Evolutionary conservation across 1,140 invertebrate species (phyloP).

Genomic region (Homalodisca vitripennis): DNA sequence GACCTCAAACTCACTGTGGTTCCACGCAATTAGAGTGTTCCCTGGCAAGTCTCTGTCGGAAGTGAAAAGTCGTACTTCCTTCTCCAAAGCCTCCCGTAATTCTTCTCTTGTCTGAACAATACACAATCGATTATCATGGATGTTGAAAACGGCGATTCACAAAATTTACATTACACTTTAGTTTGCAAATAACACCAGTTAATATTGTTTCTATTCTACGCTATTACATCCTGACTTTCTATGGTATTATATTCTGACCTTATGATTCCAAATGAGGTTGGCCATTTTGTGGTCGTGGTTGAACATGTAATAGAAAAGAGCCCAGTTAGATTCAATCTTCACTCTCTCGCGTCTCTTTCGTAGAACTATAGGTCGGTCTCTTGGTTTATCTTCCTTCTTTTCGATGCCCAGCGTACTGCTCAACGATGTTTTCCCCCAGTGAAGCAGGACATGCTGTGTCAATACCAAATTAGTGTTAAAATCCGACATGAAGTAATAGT

Average conservation of each 20-base stretch:
- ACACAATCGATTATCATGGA: too few relatives aligned
- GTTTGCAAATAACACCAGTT: too few relatives aligned
- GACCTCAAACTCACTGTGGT: constrained; percentile 96
- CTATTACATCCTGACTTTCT: too few relatives aligned
- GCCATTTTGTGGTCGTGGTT: constrained; percentile 91
- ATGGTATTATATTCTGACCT: too few relatives aligned
- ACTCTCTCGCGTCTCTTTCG: constrained; percentile 87
- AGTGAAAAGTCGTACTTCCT: constrained; percentile 88
- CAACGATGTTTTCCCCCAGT: constrained; percentile 84
- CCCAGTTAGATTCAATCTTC: constrained; percentile 91
- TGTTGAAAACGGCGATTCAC: too few relatives aligned
- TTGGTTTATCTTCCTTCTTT: constrained; percentile 59
- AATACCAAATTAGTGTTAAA: too few relatives aligned
- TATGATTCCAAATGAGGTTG: constrained; percentile 99
- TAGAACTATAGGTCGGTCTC: constrained; percentile 81
- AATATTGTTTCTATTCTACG: too few relatives aligned
- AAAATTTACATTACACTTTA: too few relatives aligned
- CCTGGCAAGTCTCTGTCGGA: constrained; percentile 88
- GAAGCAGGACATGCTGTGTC: constrained; percentile 46
- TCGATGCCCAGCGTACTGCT: constrained; percentile 72
- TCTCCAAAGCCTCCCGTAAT: constrained; percentile 86
- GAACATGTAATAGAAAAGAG: constrained; percentile 95
- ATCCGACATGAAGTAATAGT: too few relatives aligned
- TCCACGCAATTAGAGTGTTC: constrained; percentile 88
- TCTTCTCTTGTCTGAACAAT: constrained; percentile 85